These are phyloP conservation scores for Leucophora obtusa DNA, from an alignment of 2,888 invertebrate genomes.

Conservation along the genomic window DNA sequence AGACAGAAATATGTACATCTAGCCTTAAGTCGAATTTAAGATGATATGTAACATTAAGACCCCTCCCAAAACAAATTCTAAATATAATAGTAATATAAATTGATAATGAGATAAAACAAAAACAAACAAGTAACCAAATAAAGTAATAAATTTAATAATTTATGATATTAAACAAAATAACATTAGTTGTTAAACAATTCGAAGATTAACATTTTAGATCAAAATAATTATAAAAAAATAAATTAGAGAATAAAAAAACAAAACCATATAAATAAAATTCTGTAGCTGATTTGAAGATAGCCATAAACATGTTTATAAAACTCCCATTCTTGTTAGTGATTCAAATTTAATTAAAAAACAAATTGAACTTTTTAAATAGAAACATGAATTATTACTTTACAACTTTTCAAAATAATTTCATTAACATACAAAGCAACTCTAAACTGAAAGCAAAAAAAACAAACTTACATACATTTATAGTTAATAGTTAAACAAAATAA, in stretches of 20 bases:
- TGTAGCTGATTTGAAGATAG: conserved; percentile 62
- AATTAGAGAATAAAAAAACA: conserved; percentile 23
- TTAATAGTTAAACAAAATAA: conserved; percentile 72
- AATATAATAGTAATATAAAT: conserved; percentile 25
- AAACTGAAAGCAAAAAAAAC: conserved; percentile 63
- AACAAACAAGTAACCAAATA: conserved; percentile 49
- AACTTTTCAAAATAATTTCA: conserved; percentile 64
- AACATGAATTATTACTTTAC: conserved; percentile 55
- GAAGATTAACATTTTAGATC: conserved; percentile 66
- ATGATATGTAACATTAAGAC: conserved; percentile 39
- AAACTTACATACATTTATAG: conserved; percentile 73
- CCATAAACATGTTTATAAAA: conserved; percentile 55
- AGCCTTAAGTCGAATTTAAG: conserved; percentile 61
- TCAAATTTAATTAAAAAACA: conserved; percentile 52
- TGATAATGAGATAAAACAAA: conserved; percentile 5
- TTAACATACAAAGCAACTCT: conserved; percentile 37
- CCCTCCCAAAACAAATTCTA: conserved; percentile 44
- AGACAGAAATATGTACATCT: conserved; percentile 13
- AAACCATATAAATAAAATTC: conserved; percentile 64
- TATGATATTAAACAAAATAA: conserved; percentile 52
- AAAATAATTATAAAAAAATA: conserved; percentile 59
- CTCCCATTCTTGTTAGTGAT: conserved; percentile 62
- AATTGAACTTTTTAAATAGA: conserved; percentile 41
- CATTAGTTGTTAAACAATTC: conserved; percentile 51
- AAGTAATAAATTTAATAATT: conserved; percentile 49